Conservation (phyloP, 2,113 vertebrate genomes). For the Hydropotes inermis region DNA sequence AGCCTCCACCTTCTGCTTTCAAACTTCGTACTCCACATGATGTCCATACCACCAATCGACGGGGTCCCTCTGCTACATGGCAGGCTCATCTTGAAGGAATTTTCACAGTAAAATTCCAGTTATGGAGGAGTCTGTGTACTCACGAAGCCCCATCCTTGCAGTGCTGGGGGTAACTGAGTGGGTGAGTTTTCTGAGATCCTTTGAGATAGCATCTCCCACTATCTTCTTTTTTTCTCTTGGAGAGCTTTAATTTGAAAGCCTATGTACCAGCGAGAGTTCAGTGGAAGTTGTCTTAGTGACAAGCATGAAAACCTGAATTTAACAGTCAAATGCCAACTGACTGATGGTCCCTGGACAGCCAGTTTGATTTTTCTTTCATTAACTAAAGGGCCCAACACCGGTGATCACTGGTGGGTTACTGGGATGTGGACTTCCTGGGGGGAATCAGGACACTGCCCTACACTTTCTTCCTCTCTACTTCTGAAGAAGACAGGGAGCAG, state of each 20-base stretch:
- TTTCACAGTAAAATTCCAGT: accelerated
- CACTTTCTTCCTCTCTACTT: background rate
- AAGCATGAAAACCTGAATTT: conserved; percentile 66
- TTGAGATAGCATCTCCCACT: background rate
- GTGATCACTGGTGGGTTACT: conserved; percentile 64
- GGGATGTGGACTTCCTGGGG: background rate
- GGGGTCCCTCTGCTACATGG: accelerated
- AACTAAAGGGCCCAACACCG: conserved; percentile 65
- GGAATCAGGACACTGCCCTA: background rate
- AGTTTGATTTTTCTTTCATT: conserved; percentile 67
- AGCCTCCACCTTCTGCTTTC: background rate
- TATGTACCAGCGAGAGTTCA: conserved; percentile 44
- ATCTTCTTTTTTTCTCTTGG: background rate
- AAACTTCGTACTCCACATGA: background rate
- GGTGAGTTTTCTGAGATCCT: background rate
- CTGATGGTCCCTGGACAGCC: conserved; percentile 7
- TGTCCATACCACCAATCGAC: background rate
- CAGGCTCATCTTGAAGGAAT: background rate
- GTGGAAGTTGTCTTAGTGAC: conserved; percentile 54
- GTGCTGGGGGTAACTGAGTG: background rate
- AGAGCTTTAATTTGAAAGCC: conserved; percentile 59
- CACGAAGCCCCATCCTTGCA: accelerated
- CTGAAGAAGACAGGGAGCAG: background rate
- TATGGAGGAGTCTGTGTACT: too few relatives aligned
- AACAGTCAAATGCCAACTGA: conserved; percentile 60